Conservation (phyloP, 1,140 invertebrate genomes). For the Drosophila grimshawi region DNA sequence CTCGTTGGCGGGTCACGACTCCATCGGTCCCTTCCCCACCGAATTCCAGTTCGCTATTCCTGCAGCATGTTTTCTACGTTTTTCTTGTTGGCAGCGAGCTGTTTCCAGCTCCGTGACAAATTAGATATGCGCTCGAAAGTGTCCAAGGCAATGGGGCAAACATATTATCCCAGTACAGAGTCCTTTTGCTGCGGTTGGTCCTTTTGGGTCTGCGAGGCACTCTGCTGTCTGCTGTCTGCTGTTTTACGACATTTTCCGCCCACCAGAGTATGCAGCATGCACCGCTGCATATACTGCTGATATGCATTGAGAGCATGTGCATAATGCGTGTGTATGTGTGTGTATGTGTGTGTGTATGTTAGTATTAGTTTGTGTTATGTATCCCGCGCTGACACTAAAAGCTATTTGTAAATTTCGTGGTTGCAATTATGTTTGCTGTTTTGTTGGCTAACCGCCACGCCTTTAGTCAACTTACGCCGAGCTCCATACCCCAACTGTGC, state of each 20-base stretch:
- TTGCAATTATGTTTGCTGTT: constrained; percentile 81
- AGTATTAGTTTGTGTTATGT: constrained; percentile 41
- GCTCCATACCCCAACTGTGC: neutral
- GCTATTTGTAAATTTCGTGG: constrained; percentile 82
- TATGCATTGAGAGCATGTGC: constrained; percentile 77
- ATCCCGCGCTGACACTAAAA: constrained; percentile 79
- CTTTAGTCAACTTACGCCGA: constrained; percentile 13
- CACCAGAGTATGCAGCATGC: constrained; percentile 55
- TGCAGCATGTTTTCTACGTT: constrained; percentile 40
- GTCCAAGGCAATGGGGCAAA: constrained; percentile 58
- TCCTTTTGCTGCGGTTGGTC: neutral
- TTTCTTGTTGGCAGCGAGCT: constrained; percentile 34
- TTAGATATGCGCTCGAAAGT: constrained; percentile 68
- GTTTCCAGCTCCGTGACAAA: constrained; percentile 65
- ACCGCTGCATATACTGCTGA: constrained; percentile 45
- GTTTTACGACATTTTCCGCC: constrained; percentile 68
- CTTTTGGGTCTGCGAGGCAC: constrained; percentile 3
- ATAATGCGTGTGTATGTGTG: constrained; percentile 40
- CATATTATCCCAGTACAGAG: constrained; percentile 53
- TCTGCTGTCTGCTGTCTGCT: constrained; percentile 10
- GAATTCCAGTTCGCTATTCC: neutral
- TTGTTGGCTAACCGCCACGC: constrained; percentile 45
- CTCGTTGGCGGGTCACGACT: neutral
- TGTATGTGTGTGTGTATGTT: neutral
- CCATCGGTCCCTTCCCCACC: neutral